A percentile compares a stretch with the other conserved stretches of the same genome.
Conservation (phyloP, 1,140 invertebrate species). For the Anoplophora glabripennis region DNA sequence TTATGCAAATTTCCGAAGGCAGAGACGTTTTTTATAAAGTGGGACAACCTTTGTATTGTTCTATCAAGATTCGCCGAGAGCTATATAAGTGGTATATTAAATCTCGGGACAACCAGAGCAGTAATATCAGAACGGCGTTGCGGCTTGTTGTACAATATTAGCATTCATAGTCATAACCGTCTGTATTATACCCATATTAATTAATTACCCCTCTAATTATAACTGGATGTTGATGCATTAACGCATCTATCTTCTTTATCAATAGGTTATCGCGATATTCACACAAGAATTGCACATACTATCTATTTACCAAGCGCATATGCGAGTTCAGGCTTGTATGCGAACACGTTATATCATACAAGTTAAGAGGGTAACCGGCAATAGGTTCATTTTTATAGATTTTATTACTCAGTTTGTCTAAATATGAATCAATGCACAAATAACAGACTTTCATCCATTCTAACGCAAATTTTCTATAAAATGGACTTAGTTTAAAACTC, state of each 20-base stretch:
- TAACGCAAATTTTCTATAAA: too few relatives aligned
- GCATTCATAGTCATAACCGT: slow-evolving; percentile 44
- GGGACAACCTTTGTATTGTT: slow-evolving; percentile 24
- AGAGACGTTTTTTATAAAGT: slow-evolving; percentile 20
- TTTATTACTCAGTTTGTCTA: too few relatives aligned
- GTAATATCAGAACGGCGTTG: slow-evolving; percentile 25
- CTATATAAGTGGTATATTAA: slow-evolving; percentile 42
- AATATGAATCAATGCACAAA: too few relatives aligned
- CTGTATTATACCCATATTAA: slow-evolving; percentile 47
- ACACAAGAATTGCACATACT: too few relatives aligned
- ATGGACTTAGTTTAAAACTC: too few relatives aligned
- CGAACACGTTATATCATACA: too few relatives aligned
- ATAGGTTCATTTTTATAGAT: too few relatives aligned
- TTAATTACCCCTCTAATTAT: slow-evolving; percentile 45
- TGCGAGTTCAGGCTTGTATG: too few relatives aligned
- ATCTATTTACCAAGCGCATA: too few relatives aligned
- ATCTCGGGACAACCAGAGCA: slow-evolving; percentile 32
- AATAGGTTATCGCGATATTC: slow-evolving; percentile 22
- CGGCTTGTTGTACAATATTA: slow-evolving; percentile 43
- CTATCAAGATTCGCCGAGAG: slow-evolving; percentile 27
- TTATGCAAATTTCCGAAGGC: slow-evolving; percentile 14
- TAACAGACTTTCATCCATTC: too few relatives aligned
- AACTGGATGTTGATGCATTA: slow-evolving; percentile 36
- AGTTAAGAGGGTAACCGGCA: too few relatives aligned
- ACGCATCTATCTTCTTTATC: slow-evolving; percentile 37